Percentiles rank a stretch among this genome's conserved stretches.
Evolutionary conservation across 2,113 vertebrate genomes (phyloP).

Genomic region (Pica pica): DNA sequence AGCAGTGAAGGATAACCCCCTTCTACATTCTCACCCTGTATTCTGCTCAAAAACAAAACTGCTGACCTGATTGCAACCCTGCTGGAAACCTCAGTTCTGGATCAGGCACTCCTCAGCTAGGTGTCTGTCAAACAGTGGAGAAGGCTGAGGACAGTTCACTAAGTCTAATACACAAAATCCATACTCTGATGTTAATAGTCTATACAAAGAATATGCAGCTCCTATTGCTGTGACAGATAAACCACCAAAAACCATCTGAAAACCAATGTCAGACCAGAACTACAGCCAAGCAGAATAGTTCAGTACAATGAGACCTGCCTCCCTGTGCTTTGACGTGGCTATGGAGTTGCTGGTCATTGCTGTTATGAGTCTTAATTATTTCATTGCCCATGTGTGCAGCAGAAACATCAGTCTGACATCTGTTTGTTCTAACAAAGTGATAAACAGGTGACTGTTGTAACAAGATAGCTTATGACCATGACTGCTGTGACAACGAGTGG

Average conservation of each 20-base stretch:
- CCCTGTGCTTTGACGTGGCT: accelerated
- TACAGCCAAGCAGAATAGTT: background rate
- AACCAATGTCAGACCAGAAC: background rate
- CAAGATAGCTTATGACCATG: background rate
- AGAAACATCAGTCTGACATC: background rate
- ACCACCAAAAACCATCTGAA: background rate
- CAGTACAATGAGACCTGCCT: background rate
- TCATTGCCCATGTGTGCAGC: background rate
- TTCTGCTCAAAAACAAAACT: background rate
- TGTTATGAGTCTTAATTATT: background rate
- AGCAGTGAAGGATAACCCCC: background rate
- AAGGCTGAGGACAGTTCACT: background rate
- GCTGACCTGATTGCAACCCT: background rate
- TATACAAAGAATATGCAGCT: background rate
- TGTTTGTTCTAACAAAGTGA: background rate
- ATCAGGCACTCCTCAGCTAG: background rate
- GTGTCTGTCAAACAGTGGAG: background rate
- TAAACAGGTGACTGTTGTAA: background rate
- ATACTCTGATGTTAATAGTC: background rate
- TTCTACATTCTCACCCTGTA: background rate
- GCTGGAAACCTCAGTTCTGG: background rate
- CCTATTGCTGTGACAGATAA: background rate
- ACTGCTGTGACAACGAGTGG: background rate
- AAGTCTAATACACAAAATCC: background rate
- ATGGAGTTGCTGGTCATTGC: background rate